phyloP scores from a whole-genome alignment of 1,140 invertebrate genomes.

The Zaprionus tsacasi region DNA sequence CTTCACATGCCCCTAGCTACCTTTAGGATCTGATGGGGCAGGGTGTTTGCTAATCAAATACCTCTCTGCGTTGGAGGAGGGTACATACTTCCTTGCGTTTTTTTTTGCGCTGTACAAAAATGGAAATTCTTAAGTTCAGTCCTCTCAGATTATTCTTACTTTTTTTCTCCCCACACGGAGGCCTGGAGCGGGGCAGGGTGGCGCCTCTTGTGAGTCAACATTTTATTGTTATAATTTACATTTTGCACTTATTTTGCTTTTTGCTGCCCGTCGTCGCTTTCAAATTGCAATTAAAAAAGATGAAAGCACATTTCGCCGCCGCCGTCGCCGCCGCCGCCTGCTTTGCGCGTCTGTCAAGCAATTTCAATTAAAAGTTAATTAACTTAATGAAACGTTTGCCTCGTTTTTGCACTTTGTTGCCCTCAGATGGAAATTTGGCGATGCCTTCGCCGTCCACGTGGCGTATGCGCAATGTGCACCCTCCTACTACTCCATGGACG shows the following conservation, averaged over 20 bases:
- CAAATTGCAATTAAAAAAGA: slow-evolving; percentile 45
- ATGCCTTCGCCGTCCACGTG: neutral
- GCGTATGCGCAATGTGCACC: slow-evolving; percentile 27
- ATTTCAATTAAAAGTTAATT: slow-evolving; percentile 75
- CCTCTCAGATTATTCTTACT: neutral
- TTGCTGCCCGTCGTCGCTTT: slow-evolving; percentile 2
- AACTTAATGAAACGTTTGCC: slow-evolving; percentile 68
- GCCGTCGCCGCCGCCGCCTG: slow-evolving; percentile 25
- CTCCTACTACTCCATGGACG: neutral
- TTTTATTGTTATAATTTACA: slow-evolving; percentile 38
- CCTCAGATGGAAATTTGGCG: slow-evolving; percentile 2
- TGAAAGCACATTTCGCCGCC: slow-evolving; percentile 38
- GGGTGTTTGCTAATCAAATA: neutral
- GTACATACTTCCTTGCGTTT: neutral
- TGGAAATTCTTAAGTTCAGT: slow-evolving; percentile 12
- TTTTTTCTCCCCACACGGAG: too few species aligned
- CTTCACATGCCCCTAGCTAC: neutral
- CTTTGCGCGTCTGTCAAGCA: slow-evolving; percentile 28
- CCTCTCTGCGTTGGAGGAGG: neutral
- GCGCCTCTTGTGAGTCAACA: slow-evolving; percentile 20
- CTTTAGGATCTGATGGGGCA: neutral
- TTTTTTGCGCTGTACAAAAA: too few species aligned
- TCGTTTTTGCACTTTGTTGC: slow-evolving; percentile 40
- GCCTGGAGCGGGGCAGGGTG: neutral
- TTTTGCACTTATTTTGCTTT: slow-evolving; percentile 22